phyloP scores from a whole-genome alignment of 2,113 vertebrate genomes.

The Oxyruncus cristatus region DNA sequence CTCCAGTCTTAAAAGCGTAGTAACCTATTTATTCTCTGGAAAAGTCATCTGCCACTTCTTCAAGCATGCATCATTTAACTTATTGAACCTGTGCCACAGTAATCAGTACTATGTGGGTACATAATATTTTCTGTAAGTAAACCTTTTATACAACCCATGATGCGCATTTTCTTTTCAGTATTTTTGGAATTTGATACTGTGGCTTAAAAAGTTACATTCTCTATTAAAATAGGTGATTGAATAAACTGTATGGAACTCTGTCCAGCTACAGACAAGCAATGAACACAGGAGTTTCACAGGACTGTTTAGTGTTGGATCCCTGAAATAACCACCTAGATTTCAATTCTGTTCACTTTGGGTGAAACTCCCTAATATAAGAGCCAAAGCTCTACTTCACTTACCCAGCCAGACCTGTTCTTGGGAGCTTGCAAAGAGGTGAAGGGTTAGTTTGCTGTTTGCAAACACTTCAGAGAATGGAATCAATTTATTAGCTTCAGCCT shows the following conservation, averaged over 20 bases:
- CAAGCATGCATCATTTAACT: background rate
- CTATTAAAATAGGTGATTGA: background rate
- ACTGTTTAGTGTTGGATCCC: background rate
- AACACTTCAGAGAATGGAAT: background rate
- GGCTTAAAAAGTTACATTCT: background rate
- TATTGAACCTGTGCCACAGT: background rate
- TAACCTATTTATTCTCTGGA: background rate
- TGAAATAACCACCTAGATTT: background rate
- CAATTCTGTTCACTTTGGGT: background rate
- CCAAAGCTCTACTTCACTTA: background rate
- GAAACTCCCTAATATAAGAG: background rate
- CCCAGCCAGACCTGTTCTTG: background rate
- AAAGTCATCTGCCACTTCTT: constrained; percentile 12
- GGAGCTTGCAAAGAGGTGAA: background rate
- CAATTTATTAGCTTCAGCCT: background rate
- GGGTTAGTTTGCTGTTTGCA: background rate
- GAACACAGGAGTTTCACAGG: background rate
- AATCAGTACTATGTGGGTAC: background rate
- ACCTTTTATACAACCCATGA: background rate
- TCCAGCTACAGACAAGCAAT: background rate
- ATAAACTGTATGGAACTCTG: background rate
- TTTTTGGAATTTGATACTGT: background rate
- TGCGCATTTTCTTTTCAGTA: background rate
- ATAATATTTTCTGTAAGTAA: background rate
- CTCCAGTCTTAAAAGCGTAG: background rate